phyloP scores from a whole-genome alignment of 1,140 invertebrate genomes.

The Cotesia chilonis region DNA sequence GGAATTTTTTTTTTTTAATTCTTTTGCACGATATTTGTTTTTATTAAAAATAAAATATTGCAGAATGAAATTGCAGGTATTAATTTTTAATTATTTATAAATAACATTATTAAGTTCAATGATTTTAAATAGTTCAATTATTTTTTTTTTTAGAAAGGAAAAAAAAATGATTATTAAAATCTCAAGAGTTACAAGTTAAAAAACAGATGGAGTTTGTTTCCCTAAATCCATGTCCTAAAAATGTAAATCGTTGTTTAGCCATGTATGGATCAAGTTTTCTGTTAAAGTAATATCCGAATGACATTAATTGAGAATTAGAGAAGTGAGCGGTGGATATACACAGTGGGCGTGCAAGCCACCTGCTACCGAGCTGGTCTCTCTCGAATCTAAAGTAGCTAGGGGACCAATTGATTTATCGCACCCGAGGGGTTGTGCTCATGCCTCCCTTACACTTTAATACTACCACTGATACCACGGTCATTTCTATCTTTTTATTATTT shows the following conservation, averaged over 20 bases:
- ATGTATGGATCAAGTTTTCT: conserved; percentile 3
- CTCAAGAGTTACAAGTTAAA: neutral
- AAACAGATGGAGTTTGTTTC: neutral
- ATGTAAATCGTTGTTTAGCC: neutral
- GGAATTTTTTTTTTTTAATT: too few relatives aligned
- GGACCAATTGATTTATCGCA: conserved; percentile 62
- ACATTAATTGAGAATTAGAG: conserved; percentile 66
- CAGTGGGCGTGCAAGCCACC: conserved; percentile 59
- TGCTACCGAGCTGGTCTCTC: conserved; percentile 53
- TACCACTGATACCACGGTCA: neutral
- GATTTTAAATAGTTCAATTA: too few relatives aligned
- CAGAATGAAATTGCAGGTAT: too few relatives aligned
- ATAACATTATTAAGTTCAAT: too few relatives aligned
- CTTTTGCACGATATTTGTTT: too few relatives aligned
- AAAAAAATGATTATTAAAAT: too few relatives aligned
- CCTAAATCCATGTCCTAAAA: neutral
- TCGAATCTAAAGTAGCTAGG: conserved; percentile 41
- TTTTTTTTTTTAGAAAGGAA: too few relatives aligned
- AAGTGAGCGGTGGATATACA: conserved; percentile 47
- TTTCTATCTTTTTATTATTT: too few relatives aligned
- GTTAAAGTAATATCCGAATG: conserved; percentile 40
- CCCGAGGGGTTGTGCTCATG: conserved; percentile 50
- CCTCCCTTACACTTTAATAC: conserved; percentile 27
- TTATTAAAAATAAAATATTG: too few relatives aligned
- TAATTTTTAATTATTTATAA: too few relatives aligned